Conservation (phyloP, 1,140 invertebrate genomes). For the Ceratosolen fusciceps region DNA sequence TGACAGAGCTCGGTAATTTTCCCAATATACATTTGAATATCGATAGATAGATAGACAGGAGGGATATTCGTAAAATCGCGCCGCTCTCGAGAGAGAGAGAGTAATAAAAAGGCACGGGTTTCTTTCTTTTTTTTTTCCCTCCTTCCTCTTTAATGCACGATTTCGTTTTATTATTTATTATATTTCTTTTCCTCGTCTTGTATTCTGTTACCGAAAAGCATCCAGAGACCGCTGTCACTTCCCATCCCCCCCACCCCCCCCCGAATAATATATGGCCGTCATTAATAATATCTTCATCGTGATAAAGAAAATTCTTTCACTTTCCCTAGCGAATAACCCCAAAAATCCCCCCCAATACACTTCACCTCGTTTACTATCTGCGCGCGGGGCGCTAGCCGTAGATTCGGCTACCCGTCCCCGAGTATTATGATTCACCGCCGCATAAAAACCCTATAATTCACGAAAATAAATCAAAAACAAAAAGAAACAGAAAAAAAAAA, state of each 20-base stretch:
- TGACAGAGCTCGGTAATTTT: neutral
- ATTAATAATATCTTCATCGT: conserved; percentile 30
- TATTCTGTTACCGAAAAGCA: conserved; percentile 2
- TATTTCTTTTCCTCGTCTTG: too few species aligned
- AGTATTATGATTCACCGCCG: conserved; percentile 22
- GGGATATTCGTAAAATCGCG: neutral
- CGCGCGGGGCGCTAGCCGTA: neutral
- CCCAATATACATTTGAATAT: neutral
- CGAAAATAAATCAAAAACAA: conserved; percentile 35
- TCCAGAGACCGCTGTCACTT: neutral
- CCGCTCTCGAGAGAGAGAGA: neutral
- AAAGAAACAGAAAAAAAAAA: too few species aligned
- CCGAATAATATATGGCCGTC: neutral
- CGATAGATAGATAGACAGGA: neutral
- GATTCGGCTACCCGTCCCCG: neutral
- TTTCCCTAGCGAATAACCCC: conserved; percentile 8
- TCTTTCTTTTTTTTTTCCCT: too few species aligned
- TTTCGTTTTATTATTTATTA: too few species aligned
- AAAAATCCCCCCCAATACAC: conserved; percentile 10
- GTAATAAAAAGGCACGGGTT: neutral
- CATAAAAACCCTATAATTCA: conserved; percentile 27
- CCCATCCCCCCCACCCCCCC: too few species aligned
- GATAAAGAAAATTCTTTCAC: conserved; percentile 26
- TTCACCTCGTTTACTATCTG: neutral
- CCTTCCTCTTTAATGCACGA: too few species aligned